A percentile compares a stretch with the other conserved stretches of the same genome.
These are phyloP conservation scores for Diadegma fenestrale DNA, from an alignment of 2,888 invertebrate genomes.

Conservation along the genomic window DNA sequence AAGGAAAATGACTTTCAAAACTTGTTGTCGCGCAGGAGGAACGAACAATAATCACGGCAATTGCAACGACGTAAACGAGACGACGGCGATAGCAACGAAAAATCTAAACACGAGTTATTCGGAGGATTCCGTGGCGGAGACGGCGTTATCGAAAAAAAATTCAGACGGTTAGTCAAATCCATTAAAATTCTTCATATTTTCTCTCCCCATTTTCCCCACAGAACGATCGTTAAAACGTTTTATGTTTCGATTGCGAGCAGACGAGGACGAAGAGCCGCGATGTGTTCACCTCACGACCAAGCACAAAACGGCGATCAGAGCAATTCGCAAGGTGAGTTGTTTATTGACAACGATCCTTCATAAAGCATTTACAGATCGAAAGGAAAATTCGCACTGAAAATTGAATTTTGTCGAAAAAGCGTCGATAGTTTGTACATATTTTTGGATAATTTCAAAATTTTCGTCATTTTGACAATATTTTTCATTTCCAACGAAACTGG, in stretches of 20 bases:
- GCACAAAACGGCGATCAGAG: conserved; percentile 96
- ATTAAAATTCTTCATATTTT: conserved; percentile 22
- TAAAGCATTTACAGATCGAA: conserved; percentile 5
- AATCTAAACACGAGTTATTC: conserved; percentile 91
- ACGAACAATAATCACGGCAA: conserved; percentile 76
- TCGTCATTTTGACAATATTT: too few relatives aligned
- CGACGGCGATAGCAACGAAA: conserved; percentile 80
- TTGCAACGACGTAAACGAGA: conserved; percentile 75
- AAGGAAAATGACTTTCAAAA: too few relatives aligned
- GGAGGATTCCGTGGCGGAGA: conserved; percentile 93
- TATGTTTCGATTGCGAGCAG: conserved; percentile 84
- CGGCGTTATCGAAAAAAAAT: conserved; percentile 92
- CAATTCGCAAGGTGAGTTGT: conserved; percentile 93
- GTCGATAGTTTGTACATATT: too few relatives aligned
- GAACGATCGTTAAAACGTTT: background rate
- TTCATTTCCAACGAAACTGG: too few relatives aligned
- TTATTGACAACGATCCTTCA: conserved; percentile 8
- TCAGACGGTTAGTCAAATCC: conserved; percentile 91
- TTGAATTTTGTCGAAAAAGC: too few relatives aligned
- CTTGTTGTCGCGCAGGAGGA: conserved; percentile 54
- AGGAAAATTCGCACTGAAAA: too few relatives aligned
- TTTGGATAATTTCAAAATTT: too few relatives aligned
- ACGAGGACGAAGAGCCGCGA: conserved; percentile 91
- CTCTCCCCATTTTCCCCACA: background rate
- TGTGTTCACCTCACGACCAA: conserved; percentile 93